Evolutionary conservation across 2,113 vertebrate species (phyloP).

Genomic region (Chaetodon trifascialis): DNA sequence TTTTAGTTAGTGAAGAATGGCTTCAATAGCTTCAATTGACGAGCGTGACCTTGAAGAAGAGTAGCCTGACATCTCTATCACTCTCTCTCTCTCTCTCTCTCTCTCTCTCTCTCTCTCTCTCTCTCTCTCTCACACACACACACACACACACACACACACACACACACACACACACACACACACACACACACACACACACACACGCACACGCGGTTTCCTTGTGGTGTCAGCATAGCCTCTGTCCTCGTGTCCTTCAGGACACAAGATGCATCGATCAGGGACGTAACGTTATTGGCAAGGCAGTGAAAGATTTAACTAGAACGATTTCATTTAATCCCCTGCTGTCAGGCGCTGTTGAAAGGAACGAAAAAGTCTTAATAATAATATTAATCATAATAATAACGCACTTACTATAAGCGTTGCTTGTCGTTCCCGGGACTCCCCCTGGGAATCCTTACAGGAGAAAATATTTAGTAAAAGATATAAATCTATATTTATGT

Average conservation of each 20-base stretch:
- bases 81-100: no score
- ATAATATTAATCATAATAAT: neutral
- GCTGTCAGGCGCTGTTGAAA: conserved; percentile 7
- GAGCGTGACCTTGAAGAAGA: conserved; percentile 36
- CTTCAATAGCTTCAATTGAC: neutral
- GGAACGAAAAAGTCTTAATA: neutral
- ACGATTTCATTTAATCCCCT: conserved; percentile 66
- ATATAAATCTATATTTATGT: neutral
- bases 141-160: no score
- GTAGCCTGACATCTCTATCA: neutral
- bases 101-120: neutral
- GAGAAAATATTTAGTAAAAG: neutral
- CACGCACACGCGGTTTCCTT: neutral
- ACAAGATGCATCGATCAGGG: conserved; percentile 55
- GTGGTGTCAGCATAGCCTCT: conserved; percentile 36
- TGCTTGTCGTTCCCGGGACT: neutral
- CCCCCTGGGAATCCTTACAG: neutral
- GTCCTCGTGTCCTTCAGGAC: conserved; percentile 61
- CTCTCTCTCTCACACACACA: neutral
- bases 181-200: neutral
- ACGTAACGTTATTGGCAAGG: conserved; percentile 54
- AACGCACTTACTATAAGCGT: neutral
- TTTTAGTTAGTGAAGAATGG: neutral
- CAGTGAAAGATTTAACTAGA: conserved; percentile 45
- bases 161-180: neutral